phyloP scores from a whole-genome alignment of 2,888 invertebrate species.

The Ormyrus rosae region DNA sequence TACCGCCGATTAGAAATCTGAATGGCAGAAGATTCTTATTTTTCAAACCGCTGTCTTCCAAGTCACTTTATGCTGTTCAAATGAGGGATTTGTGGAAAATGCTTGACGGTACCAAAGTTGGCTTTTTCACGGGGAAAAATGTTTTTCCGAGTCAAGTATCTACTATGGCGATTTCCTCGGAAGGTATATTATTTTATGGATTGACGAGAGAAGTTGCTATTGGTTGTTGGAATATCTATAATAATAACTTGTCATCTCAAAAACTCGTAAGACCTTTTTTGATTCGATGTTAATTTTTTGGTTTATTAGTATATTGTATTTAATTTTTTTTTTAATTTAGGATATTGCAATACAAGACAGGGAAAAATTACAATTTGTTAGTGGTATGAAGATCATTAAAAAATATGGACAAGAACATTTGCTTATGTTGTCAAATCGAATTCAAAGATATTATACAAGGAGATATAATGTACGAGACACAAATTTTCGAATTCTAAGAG shows the following conservation, averaged over 20 bases:
- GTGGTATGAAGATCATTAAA: slow-evolving; percentile 15
- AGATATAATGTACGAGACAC: background rate
- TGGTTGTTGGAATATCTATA: slow-evolving; percentile 69
- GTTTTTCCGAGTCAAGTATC: slow-evolving; percentile 56
- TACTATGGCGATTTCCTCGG: slow-evolving; percentile 43
- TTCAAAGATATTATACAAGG: slow-evolving; percentile 7
- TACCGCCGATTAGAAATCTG: background rate
- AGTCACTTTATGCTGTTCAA: slow-evolving; percentile 49
- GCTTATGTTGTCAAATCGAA: slow-evolving; percentile 19
- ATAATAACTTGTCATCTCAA: no score
- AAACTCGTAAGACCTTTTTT: no score
- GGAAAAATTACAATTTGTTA: slow-evolving; percentile 11
- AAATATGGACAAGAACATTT: slow-evolving; percentile 13
- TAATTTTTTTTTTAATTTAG: background rate
- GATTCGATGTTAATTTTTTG: no score
- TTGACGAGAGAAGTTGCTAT: slow-evolving; percentile 69
- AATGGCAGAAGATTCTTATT: slow-evolving; percentile 48
- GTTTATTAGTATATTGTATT: no score
- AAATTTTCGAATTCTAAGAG: slow-evolving; percentile 19
- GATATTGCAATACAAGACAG: background rate
- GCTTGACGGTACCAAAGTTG: background rate
- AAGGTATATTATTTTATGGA: slow-evolving; percentile 72
- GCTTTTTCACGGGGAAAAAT: background rate
- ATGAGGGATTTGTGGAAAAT: slow-evolving; percentile 4
- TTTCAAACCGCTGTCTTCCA: slow-evolving; percentile 62